Base-by-base conservation (phyloP, 1,140 invertebrate genomes). In the Scaptomyza montana region DNA sequence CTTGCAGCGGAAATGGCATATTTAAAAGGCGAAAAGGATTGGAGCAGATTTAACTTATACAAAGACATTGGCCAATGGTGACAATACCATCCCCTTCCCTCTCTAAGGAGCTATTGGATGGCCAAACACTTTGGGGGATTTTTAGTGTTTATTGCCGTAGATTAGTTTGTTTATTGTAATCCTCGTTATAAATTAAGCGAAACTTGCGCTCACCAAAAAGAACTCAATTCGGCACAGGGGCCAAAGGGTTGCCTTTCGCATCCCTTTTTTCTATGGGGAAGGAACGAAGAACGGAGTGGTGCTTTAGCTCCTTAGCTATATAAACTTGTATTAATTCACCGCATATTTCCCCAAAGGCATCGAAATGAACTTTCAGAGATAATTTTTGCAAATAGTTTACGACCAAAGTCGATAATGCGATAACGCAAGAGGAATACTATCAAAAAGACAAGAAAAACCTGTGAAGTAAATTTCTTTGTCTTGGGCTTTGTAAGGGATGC, bases 91-190 rank as follows among this genome's bases (percentile, higher is more conserved):
- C 39, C 36, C 47, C 28, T 45, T 33, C 10, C 28, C 53, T 36
- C 12, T 30, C 19, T 28, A 13, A 46, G 39, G 45, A 50, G 63
- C 53, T 36, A 57, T 45, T 39, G n/a, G 45, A 47, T 64, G 41
- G 60, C 75, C 73, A 66, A 36, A 66, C 82, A 87, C 79, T 89
- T 84, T 84, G 85, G 79, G 79, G 84, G 84, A 89, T 89, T 89
- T 89, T 89, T 89, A 89, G 85, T 84, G 85, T 89, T 89, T 89
- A 89, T 89, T 89, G 85, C 77, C 80, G 36, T 74, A 89, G 84
- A 89, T 89, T 89, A 89, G 85, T 89, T 89, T 89, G 84, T 89
- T 89, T 89, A 89, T 89, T 89, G 84, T 89, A 89, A 89, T 89
- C 84, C 85, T 84, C 53, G 85, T 84, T 89, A 84, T 89, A 89